Evolutionary conservation across 2,797 vertebrate genomes (phyloP), one percentile per base, ranked within the genome.

Genomic region (Enteromius afrohamiltoni): DNA sequence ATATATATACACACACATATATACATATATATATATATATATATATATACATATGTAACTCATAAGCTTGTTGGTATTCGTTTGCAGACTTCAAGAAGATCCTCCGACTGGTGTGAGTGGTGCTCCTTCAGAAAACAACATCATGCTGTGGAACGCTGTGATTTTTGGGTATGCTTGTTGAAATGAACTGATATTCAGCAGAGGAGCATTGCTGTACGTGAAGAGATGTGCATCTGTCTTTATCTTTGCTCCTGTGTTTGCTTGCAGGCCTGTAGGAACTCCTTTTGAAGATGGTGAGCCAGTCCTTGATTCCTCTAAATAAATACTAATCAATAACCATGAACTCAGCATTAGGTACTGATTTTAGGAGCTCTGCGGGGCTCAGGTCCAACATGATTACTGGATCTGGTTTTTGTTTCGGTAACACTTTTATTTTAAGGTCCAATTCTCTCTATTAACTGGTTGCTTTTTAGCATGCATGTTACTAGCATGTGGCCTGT

Each of bases 101-200:
- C 98, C 98, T 92, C 98, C 98, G 89, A 97, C 98, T 83, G 98
- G 98, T 86, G 98, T 99, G 90, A 99, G 98, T 85, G 98, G 98
- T 51, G 98, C 98, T 37, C 98, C 98, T 6, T 99, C 98, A 85
- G 98, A 99, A 93, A 99, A 99, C 93, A 99, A 99, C 89, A 99
- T 99, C 92, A 99, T 99, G 98, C 95, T 98, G 82, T 99, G 98
- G 98, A 99, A 99, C 90, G 98, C 98, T 86, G 98, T 99, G 93
- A 99, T 99, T 95, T 99, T 99, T 95, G 98, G 98, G 98, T 99
- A 94, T 96, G 97, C 92, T 29, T 40, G n/a, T 4, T 26, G 14
- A 17, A 17, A 4, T 26, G 49, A n/a, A 4, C 53, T n/a, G 53
- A 55, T 9, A n/a, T 10, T 55, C 8, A n/a, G 1, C 53, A 55